Evolutionary conservation across 1,140 invertebrate genomes (phyloP), one percentile per base, ranked within the genome.

Genomic region (Drosophila oshimai): DNA sequence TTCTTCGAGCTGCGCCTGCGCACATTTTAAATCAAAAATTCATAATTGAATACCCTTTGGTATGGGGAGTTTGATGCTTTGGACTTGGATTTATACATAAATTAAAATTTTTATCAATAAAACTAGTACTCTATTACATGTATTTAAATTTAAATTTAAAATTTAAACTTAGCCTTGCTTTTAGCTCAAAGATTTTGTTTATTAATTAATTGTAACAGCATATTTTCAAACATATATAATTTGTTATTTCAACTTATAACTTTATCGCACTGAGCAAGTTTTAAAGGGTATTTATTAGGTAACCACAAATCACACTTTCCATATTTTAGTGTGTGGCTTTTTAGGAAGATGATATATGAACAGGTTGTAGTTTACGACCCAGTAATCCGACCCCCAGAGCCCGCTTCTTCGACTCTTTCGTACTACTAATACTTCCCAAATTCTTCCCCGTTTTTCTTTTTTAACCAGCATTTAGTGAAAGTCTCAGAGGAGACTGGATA

Each of bases 11-110:
- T 57, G 73, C 58, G 78, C 78, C 73, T 61, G 58, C 61, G 60
- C 74, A 77, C 71, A 80, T 75, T 81, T 75, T 75, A 80, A 75
- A 80, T 80, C 67, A 72, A 83, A 81, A 54, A 67, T 68, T 46
- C 62, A 81, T 83, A 69, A 77, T 73, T 83, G 42, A 79, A 51
- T 53, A 47, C 61, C 24, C 61, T 65, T 13, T 17, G 9, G 2
- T n/a, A 15, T 10, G 45, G 13, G 1, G 0, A 26, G 7, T 47
- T 12, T 9, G 7, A 29, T 6, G 9, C n/a, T n/a, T n/a, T n/a
- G n/a, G n/a, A n/a, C n/a, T n/a, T n/a, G n/a, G n/a, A n/a, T n/a
- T n/a, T n/a, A n/a, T n/a, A n/a, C n/a, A 18, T 20, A 3, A 6
- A 29, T 12, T 2, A 29, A n/a, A 29, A 10, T n/a, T 29, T 34